phyloP scores from a whole-genome alignment of 2,888 invertebrate species.

The Aphidoletes aphidimyza region DNA sequence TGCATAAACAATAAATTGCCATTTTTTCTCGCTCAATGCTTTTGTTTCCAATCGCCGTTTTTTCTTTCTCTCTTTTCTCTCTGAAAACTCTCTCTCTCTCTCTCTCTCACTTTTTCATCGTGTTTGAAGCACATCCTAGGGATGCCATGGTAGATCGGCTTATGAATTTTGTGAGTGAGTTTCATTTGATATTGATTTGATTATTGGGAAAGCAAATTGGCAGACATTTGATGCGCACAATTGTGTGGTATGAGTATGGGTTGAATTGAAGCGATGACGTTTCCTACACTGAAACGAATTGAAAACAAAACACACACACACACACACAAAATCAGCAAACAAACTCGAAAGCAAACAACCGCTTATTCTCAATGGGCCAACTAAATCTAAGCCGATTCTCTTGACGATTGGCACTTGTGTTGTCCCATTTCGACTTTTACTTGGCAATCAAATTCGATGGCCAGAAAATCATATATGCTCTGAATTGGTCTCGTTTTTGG shows the following conservation, averaged over 20 bases:
- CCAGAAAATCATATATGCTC: too few species aligned
- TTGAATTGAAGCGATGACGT: too few species aligned
- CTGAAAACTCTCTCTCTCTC: too few species aligned
- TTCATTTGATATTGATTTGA: slow-evolving; percentile 29
- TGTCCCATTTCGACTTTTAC: slow-evolving; percentile 17
- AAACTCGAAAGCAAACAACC: neutral
- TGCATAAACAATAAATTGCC: neutral
- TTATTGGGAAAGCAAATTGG: slow-evolving; percentile 32
- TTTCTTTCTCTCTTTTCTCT: neutral
- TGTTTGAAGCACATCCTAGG: neutral
- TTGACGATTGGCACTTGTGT: slow-evolving; percentile 28
- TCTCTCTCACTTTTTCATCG: neutral
- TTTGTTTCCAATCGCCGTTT: neutral
- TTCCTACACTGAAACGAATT: too few species aligned
- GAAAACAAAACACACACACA: too few species aligned
- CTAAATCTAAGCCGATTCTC: slow-evolving; percentile 47
- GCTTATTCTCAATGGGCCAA: slow-evolving; percentile 29
- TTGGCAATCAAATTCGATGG: neutral
- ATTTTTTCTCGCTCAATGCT: neutral
- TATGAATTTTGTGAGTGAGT: too few species aligned
- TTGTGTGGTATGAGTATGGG: neutral
- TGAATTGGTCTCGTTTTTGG: too few species aligned
- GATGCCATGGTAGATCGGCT: too few species aligned
- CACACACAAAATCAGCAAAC: neutral
- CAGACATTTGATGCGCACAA: neutral